Percentiles rank a stretch among this genome's conserved stretches.
Evolutionary conservation across 2,797 vertebrate genomes (phyloP).

Genomic region (Gallinago solitaria): DNA sequence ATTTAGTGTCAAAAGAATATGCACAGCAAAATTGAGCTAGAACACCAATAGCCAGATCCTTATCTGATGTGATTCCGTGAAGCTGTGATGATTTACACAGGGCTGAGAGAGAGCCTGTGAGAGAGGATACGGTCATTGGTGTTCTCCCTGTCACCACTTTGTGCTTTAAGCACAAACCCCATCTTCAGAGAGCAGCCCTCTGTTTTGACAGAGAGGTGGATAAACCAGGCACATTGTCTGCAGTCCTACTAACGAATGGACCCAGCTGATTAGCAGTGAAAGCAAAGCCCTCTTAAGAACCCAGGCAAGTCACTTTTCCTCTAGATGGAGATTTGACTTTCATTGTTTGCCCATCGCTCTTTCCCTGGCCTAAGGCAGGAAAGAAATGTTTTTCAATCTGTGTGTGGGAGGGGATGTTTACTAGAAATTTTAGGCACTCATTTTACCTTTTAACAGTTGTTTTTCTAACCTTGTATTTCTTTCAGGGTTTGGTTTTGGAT

Average conservation of each 20-base stretch:
- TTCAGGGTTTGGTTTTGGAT: constrained; percentile 88
- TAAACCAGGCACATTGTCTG: neutral
- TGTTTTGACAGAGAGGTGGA: neutral
- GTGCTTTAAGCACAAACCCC: neutral
- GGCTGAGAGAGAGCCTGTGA: neutral
- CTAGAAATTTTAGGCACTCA: neutral
- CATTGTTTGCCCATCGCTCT: constrained; percentile 7
- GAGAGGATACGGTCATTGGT: neutral
- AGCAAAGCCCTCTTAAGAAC: constrained; percentile 24
- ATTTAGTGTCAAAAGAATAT: neutral
- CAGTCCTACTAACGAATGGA: neutral
- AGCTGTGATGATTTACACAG: neutral
- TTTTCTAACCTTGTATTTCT: neutral
- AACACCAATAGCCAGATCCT: neutral
- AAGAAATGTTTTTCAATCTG: neutral
- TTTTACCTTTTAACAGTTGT: neutral
- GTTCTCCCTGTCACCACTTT: neutral
- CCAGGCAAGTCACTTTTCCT: constrained; percentile 28
- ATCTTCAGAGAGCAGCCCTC: neutral
- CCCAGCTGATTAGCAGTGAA: constrained; percentile 24
- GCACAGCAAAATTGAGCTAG: neutral
- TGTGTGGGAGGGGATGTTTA: neutral
- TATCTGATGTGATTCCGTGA: neutral
- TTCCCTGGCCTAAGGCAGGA: constrained; percentile 26
- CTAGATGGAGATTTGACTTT: constrained; percentile 33